These are phyloP conservation scores for Bombus superbus DNA, from an alignment of 1,140 invertebrate genomes.

Conservation along the genomic window DNA sequence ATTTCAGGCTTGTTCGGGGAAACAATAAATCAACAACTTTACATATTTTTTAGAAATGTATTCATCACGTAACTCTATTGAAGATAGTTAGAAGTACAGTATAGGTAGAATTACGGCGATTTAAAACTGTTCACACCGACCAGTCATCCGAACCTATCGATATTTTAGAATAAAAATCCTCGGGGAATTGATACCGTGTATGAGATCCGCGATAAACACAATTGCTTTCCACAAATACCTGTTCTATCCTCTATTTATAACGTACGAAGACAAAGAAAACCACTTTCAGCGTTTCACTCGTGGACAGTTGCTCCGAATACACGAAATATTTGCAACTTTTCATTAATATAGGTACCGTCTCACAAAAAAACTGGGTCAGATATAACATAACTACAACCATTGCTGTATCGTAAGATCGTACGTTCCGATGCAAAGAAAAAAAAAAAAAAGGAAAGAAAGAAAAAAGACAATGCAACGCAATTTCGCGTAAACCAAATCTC, in stretches of 20 bases:
- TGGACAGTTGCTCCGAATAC: not conserved
- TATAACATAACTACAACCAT: not conserved
- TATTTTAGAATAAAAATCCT: not conserved
- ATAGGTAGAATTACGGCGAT: not conserved
- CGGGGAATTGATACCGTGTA: not conserved
- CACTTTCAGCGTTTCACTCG: not conserved
- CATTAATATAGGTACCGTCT: not conserved
- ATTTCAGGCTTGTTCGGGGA: not conserved
- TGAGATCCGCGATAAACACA: not conserved
- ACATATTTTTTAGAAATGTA: not conserved
- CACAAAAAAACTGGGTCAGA: not conserved
- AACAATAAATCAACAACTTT: not conserved
- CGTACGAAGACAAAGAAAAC: not conserved
- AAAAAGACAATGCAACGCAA: not conserved
- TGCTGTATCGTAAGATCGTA: not conserved
- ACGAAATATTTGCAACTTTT: not conserved
- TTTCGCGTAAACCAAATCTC: not conserved
- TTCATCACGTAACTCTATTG: no score
- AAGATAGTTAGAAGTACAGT: not conserved
- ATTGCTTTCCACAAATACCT: conserved; percentile 10
- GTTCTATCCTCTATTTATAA: not conserved
- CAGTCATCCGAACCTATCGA: not conserved
- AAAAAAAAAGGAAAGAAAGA: not conserved
- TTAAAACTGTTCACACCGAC: not conserved
- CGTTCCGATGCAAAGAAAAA: not conserved